These are phyloP conservation scores for Phania funesta DNA, from an alignment of 2,888 invertebrate species.

Conservation along the genomic window DNA sequence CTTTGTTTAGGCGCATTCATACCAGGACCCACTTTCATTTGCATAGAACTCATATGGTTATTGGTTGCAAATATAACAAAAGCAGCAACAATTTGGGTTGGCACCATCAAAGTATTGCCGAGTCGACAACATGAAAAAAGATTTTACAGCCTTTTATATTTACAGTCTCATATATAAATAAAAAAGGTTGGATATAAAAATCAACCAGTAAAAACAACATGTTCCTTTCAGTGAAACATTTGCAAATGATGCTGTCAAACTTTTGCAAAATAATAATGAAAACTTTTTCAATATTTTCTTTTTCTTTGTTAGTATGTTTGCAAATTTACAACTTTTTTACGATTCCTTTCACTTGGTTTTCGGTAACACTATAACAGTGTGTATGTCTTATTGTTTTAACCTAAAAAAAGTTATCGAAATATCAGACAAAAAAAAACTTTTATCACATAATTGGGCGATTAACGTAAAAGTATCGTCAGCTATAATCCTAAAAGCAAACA, in stretches of 20 bases:
- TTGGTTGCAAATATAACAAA: no score
- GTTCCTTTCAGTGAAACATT: no score
- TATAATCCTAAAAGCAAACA: slow-evolving; percentile 43
- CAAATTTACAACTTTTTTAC: slow-evolving; percentile 27
- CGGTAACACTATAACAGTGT: neutral
- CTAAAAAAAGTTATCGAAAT: slow-evolving; percentile 2
- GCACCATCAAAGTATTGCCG: no score
- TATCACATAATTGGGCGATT: slow-evolving; percentile 45
- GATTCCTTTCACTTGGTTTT: slow-evolving; percentile 29
- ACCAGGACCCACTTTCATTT: no score
- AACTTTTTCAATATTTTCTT: slow-evolving; percentile 43
- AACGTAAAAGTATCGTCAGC: slow-evolving; percentile 32
- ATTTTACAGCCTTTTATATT: no score
- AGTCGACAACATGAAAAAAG: no score
- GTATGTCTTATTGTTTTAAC: neutral
- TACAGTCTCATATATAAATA: no score
- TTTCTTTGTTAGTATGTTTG: slow-evolving; percentile 33
- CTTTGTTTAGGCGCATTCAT: no score
- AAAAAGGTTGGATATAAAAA: no score
- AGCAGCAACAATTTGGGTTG: no score
- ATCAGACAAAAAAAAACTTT: slow-evolving; percentile 22
- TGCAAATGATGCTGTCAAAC: slow-evolving; percentile 33
- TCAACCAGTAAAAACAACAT: no score
- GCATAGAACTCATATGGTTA: no score
- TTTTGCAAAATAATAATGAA: slow-evolving; percentile 39